These are phyloP conservation scores for Anoura caudifer DNA, from an alignment of 2,113 vertebrate genomes.

Conservation along the genomic window DNA sequence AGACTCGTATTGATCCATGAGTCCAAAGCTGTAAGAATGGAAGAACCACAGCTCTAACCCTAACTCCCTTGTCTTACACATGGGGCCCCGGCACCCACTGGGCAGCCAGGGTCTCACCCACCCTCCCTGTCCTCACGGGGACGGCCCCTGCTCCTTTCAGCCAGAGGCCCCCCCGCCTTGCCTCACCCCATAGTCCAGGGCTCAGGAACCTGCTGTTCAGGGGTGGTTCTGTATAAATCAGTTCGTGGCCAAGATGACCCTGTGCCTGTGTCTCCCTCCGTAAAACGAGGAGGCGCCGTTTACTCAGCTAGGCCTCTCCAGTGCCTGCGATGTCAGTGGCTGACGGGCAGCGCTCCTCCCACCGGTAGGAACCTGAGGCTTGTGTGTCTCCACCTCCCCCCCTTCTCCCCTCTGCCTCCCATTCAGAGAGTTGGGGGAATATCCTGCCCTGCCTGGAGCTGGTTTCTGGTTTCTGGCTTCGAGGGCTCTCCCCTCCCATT, in stretches of 20 bases:
- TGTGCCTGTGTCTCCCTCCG: background rate
- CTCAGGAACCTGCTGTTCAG: background rate
- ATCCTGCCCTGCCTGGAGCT: background rate
- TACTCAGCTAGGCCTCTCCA: background rate
- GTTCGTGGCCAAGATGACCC: fast-evolving
- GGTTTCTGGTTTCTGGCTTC: background rate
- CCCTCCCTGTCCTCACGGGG: background rate
- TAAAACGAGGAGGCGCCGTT: background rate
- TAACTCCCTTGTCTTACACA: fast-evolving
- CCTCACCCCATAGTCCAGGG: no score
- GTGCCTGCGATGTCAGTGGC: background rate
- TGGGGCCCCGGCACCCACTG: background rate
- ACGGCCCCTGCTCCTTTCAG: background rate
- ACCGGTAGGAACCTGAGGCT: background rate
- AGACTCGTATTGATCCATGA: background rate
- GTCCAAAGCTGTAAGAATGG: background rate
- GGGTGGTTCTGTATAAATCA: background rate
- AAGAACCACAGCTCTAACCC: background rate
- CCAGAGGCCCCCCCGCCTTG: background rate
- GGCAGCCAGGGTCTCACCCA: background rate
- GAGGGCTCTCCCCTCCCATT: background rate
- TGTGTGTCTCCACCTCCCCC: background rate
- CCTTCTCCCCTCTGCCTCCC: background rate
- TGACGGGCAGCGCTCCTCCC: background rate
- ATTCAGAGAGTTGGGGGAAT: background rate